A percentile compares a stretch with the other conserved stretches of the same genome.
These are phyloP conservation scores for Zoanthus sociatus DNA, from an alignment of 92 coral and sea anemone genomes.

Conservation along the genomic window DNA sequence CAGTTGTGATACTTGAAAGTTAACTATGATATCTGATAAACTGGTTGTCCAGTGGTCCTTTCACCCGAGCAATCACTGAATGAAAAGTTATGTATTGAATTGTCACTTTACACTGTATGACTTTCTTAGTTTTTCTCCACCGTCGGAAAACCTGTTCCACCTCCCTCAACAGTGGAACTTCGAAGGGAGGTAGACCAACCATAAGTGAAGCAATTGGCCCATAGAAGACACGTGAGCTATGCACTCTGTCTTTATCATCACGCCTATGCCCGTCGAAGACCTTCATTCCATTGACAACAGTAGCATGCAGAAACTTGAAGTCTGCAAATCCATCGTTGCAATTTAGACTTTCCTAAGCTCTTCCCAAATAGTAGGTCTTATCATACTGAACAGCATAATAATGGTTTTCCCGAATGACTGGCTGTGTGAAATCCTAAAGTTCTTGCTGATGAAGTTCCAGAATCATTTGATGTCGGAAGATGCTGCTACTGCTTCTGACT, in stretches of 20 bases:
- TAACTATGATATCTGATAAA: not conserved
- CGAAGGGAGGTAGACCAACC: not conserved
- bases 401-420: not conserved
- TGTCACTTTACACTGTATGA: conserved; percentile 1
- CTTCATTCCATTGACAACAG: conserved; percentile 1
- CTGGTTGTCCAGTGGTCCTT: conserved; percentile 16
- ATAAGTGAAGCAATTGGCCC: conserved; percentile 9
- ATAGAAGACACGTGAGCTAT: conserved; percentile 20
- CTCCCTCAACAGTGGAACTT: conserved; percentile 4
- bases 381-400: conserved; percentile 13
- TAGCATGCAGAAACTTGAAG: conserved; percentile 32
- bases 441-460: conserved; percentile 15
- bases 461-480: not conserved
- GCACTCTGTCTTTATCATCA: not conserved
- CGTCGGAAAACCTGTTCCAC: conserved; percentile 8
- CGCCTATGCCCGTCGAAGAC: not conserved
- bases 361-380: conserved; percentile 2
- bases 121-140: not conserved
- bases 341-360: conserved; percentile 10
- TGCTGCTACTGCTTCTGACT: not conserved
- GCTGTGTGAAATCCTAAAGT: conserved; percentile 11
- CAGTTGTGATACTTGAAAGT: not conserved
- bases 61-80: conserved; percentile 8
- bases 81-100: not conserved
- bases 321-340: conserved; percentile 6